Evolutionary conservation across 2,113 vertebrate species (phyloP), one percentile per base, ranked within the genome.

Genomic region (Parus major): DNA sequence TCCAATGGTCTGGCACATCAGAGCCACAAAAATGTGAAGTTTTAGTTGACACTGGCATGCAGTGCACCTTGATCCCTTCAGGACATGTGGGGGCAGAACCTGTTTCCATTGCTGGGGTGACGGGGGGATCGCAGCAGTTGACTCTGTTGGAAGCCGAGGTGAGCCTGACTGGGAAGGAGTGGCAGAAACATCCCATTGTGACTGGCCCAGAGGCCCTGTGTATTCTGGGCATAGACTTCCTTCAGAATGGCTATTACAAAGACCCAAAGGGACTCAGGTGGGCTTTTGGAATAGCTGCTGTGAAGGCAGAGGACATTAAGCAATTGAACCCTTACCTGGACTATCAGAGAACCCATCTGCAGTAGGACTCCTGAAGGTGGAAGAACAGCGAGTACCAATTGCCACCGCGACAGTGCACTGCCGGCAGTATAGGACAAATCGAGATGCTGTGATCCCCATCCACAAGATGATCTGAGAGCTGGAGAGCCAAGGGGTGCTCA

Each of bases 401-500:
- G 31, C 47, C 31, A 29, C 24, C 5, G 14, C 0, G 0, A 35
- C 4, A 0, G 31, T 53, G 15, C 24, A 53, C 4, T 2, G 0
- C 29, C 2, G 0, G 14, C 59, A 52, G 47, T 42, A 52, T 12
- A 2, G 1, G 10, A 42, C 2, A 0, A 52, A 9, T 52, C 4
- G 1, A 42, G 36, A 42, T 29, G 24, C 31, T 0, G 1, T 79
- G 24, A 44, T 64, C 5, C 24, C 49, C 31, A 35, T 53, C 11
- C 19, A 42, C 7, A 64, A 22, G 25, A 42, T 44, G 24, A 44
- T 44, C 31, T 1, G 0, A 1, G 49, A 44, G 19, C 39, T 64
- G 49, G 36, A 79, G 47, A 23, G 15, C 31, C 47, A 78, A n/a
- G 19, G 75, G 31, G 9, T 35, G 47, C 8, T 64, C 24, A 64